A percentile compares a stretch with the other conserved stretches of the same genome.
Conservation (phyloP, 2,797 vertebrate species). For the Protosalanx chinensis region DNA sequence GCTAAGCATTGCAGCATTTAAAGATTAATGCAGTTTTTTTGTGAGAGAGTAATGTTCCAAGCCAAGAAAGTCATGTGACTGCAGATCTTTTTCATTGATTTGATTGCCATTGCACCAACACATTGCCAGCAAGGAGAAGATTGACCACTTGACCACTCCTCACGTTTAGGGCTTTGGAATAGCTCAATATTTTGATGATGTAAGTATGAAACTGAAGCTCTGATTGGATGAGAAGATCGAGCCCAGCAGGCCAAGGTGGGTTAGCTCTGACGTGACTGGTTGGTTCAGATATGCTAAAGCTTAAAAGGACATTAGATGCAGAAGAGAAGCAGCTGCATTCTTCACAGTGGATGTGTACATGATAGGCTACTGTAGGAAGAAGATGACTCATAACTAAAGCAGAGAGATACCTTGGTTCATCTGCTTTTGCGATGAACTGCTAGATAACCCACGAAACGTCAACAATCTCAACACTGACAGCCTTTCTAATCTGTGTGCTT, state of each 20-base stretch:
- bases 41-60: slow-evolving; percentile 33
- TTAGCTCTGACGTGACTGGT: neutral
- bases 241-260: neutral
- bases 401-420: slow-evolving; percentile 29
- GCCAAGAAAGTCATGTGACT: slow-evolving; percentile 36
- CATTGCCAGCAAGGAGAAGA: slow-evolving; percentile 18
- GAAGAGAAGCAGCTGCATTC: neutral
- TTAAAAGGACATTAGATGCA: neutral
- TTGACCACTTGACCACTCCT: slow-evolving; percentile 23
- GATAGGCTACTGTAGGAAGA: neutral
- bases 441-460: slow-evolving; percentile 35
- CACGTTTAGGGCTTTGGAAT: slow-evolving; percentile 7
- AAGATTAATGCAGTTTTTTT: slow-evolving; percentile 20
- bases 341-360: slow-evolving; percentile 2
- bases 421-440: slow-evolving; percentile 34
- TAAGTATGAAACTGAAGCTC: neutral
- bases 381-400: neutral
- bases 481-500: slow-evolving; percentile 15
- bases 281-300: neutral
- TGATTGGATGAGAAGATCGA: neutral
- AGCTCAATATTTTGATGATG: neutral
- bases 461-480: slow-evolving; percentile 35
- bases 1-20: slow-evolving; percentile 18
- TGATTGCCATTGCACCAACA: slow-evolving; percentile 39
- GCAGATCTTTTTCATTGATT: slow-evolving; percentile 41